Base-by-base conservation (phyloP, 2,113 vertebrate genomes). In the Kobus ellipsiprymnus region DNA sequence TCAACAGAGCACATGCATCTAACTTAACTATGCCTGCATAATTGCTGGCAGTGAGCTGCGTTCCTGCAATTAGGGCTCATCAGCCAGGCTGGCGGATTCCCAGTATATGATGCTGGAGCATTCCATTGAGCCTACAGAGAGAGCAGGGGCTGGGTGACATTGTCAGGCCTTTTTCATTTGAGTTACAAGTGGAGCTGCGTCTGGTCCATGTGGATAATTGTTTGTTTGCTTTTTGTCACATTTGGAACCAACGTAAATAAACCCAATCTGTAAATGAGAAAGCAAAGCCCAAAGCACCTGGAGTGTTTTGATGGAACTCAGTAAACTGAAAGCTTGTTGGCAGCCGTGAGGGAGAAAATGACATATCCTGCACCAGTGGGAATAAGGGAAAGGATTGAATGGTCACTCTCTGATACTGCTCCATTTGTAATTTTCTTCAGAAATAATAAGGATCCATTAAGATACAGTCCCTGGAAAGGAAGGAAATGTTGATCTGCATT, bases 151-250 rank as follows among this genome's bases (percentile, higher is more conserved):
- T 85, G 54, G 78, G 82, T 62, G 36, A 82, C 59, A 82, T 77
- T 59, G 86, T 94, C 95, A 85, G 85, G 46, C 77, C 74, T 91
- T 78, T 96, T 94, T 91, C 86, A 64, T 92, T 62, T 86, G 91
- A 85, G 88, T 96, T 95, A 88, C 60, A 88, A 94, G 95, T 92
- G 85, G 50, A 96, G 50, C 8, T 12, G 87, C 0, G 50, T 86
- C 67, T 78, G 85, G 74, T 91, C 67, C 85, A n/a, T 87, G 88
- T 88, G 95, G 88, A 80, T 95, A 95, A 98, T 95, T 82, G 71
- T 95, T 96, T 96, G 95, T 95, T 98, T 98, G 95, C 57, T 93
- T 92, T 95, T 82, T 97, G 96, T 96, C 92, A 92, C 96, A 93
- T 97, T 98, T 95, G 92, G 94, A 98, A 95, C 93, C 91, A 60